Base-by-base conservation (phyloP, 2,888 invertebrate species). In the Pristionchus entomophagus region DNA sequence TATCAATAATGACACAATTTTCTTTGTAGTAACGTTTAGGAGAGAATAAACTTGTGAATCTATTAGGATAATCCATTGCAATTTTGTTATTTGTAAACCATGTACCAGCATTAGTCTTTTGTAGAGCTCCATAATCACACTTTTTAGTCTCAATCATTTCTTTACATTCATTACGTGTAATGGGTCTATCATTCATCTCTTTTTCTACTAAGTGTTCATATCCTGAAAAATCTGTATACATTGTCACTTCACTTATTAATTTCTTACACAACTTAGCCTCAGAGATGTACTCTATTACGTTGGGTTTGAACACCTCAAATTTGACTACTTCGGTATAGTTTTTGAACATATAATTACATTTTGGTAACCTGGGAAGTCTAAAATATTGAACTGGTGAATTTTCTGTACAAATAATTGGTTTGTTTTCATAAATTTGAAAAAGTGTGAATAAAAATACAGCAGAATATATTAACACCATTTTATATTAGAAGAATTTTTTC, bases 1-100 rank as follows among this genome's bases (percentile, higher is more conserved):
- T 90, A 83, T 90, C 90, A 87, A 90, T 90, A 29, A 90, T 86
- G 0, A 90, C 83, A 90, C 90, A 90, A 85, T 90, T 90, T 80
- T 90, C 88, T 87, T 90, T 90, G 81, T 87, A 53, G 19, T 53
- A 53, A 14, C 22, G 8, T 22, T 53, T 53, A 5, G 53, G 53
- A 53, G 53, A 53, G 22, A 53, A 53, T 19, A 53, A 53, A 53
- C 53, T 53, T 14, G 53, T 22, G 19, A 53, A 53, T 53, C 53
- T 12, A 53, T 53, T 53, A 19, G 53, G 53, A 53, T 53, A 53
- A 10, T 53, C 53, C 19, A 22, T 22, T 53, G 14, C 14, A 17
- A 53, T 22, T 53, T 53, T 53, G 19, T 53, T 53, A 53, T 53
- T 53, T 53, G 53, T 53, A 22, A 12, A 19, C 53, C 53, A 53